A percentile compares a stretch with the other conserved stretches of the same genome.
Conservation (phyloP, 2,888 invertebrate genomes). For the Gasteruption jaculator region DNA sequence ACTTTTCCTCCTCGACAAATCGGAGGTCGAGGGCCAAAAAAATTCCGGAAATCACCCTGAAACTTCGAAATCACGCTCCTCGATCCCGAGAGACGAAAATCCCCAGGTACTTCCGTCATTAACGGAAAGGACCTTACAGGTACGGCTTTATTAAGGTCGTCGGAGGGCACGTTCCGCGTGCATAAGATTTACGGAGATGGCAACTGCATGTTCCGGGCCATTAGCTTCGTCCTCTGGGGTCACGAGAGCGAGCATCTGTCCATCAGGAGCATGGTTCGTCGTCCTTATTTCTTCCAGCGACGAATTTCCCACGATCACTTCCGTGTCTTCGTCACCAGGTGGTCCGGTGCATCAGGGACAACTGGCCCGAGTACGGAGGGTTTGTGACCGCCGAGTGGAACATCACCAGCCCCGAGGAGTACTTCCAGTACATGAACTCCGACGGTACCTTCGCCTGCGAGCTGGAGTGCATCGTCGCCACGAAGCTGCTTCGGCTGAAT, state of each 20-base stretch:
- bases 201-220: constrained; percentile 45
- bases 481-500: constrained; percentile 38
- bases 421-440: constrained; percentile 36
- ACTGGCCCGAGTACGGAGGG: constrained; percentile 40
- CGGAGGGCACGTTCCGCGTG: constrained; percentile 41
- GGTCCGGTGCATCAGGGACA: constrained; percentile 34
- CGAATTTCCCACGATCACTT: background rate
- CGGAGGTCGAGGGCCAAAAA: too few relatives aligned
- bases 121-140: too few relatives aligned
- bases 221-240: constrained; percentile 42
- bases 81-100: too few relatives aligned
- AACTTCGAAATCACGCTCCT: too few relatives aligned
- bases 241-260: constrained; percentile 39
- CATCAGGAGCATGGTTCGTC: constrained; percentile 32
- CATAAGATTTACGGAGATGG: constrained; percentile 44
- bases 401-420: constrained; percentile 32
- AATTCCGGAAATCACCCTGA: too few relatives aligned
- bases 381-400: constrained; percentile 44
- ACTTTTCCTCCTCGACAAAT: too few relatives aligned
- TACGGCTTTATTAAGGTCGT: constrained; percentile 38
- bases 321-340: too few relatives aligned
- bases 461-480: constrained; percentile 40
- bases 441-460: constrained; percentile 43
- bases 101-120: too few relatives aligned
- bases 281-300: background rate